Conservation (phyloP, 92 coral and sea anemone species). For the Porites cylindrica region DNA sequence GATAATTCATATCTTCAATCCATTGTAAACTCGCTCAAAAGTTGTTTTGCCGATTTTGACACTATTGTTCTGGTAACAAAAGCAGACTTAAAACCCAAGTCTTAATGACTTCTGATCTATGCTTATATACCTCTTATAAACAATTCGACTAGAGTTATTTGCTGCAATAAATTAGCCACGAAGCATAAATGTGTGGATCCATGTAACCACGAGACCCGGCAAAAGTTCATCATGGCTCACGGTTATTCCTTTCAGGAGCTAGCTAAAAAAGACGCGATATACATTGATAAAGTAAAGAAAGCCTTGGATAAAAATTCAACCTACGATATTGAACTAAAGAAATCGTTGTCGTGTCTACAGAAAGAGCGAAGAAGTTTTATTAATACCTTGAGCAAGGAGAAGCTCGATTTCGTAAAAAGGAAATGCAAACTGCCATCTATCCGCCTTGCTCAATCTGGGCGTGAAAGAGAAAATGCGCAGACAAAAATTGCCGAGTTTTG, state of each 20-base stretch:
- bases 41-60: neutral
- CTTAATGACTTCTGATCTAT: too few species aligned
- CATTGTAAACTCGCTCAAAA: neutral
- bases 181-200: too few species aligned
- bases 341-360: constrained; percentile 6
- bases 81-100: neutral
- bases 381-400: neutral
- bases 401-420: constrained; percentile 4
- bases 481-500: constrained; percentile 4
- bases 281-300: constrained; percentile 3
- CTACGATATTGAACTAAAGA: constrained; percentile 11
- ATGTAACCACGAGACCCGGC: too few species aligned
- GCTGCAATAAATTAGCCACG: too few species aligned
- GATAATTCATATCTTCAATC: neutral
- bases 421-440: constrained; percentile 22
- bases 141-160: too few species aligned
- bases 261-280: constrained; percentile 4
- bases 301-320: constrained; percentile 6
- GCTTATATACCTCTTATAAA: too few species aligned
- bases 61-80: constrained; percentile 17
- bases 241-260: neutral
- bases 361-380: constrained; percentile 8
- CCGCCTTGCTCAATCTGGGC: neutral
- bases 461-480: neutral
- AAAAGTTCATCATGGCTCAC: neutral